These are phyloP conservation scores for Rutilus rutilus DNA, from an alignment of 2,113 vertebrate species.

Conservation along the genomic window DNA sequence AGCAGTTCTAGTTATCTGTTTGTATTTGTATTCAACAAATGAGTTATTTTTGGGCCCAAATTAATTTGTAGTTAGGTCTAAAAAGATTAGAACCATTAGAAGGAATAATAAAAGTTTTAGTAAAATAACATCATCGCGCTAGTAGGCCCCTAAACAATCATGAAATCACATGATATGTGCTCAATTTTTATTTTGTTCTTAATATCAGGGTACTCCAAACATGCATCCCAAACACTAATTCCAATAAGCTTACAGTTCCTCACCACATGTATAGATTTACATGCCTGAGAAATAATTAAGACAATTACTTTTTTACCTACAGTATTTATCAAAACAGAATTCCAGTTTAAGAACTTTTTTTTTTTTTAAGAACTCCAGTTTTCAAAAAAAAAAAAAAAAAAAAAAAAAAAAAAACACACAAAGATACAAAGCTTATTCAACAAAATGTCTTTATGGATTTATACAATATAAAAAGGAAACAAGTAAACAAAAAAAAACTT, in stretches of 20 bases:
- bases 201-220: background rate
- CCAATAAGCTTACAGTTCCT: background rate
- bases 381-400: background rate
- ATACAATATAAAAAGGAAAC: slow-evolving; percentile 9
- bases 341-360: background rate
- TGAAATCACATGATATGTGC: no score
- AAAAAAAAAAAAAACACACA: background rate
- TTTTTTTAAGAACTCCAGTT: no score
- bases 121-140: background rate
- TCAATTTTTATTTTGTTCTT: background rate
- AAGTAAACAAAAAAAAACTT: background rate
- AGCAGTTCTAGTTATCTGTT: background rate
- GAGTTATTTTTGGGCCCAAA: background rate
- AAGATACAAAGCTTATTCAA: background rate
- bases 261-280: background rate
- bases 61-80: background rate
- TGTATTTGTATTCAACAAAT: background rate
- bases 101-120: background rate
- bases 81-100: background rate
- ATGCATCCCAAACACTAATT: background rate
- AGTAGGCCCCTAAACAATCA: background rate
- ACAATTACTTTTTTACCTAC: background rate
- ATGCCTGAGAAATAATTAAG: background rate
- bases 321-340: background rate
- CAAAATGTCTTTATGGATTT: slow-evolving; percentile 5